Base-by-base conservation (phyloP, 2,888 invertebrate genomes). In the Ganaspis brasiliensis region DNA sequence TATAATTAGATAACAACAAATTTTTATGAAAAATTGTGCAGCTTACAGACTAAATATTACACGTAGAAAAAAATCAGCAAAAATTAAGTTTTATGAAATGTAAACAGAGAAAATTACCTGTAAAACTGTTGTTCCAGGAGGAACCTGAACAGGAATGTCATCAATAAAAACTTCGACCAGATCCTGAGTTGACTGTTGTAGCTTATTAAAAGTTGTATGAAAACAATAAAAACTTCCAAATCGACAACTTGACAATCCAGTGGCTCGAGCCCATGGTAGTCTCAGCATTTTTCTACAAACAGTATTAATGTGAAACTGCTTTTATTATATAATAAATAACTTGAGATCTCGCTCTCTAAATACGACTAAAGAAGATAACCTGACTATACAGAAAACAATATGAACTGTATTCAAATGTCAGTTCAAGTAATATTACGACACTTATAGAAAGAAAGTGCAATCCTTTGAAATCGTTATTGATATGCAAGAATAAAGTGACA, bases 111-210 rank as follows among this genome's bases (percentile, higher is more conserved):
- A 9, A 37, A 80, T 88, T 91, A 97, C 98, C 95, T 98, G 98
- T 79, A 99, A 93, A 26, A 99, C 98, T 59, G 99, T 99, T 37
- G 98, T 98, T 74, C 99, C 99, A 31, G 99, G 99, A 59, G 96
- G 95, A 49, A 99, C 99, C 89, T 96, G 93, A 0, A 99, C 98
- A 81, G 97, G 96, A 91, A 98, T 96, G 91, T 98, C 99, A 93
- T 99, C 98, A 87, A 99, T 96, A 92, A 99, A 99, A 63, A 99
- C 96, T 93, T 99, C 99, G 57, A 99, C 94, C 89, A 96, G 95
- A 81, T 97, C 95, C 52, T 96, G 94, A 75, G 92, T 89, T 24
- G 92, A 92, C 79, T 91, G 91, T 76, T 92, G 92, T 6, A 83
- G 80, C 63, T 87, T 89, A n/a, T 82, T 83, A n/a, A 88, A 83